Percentiles rank a stretch among this genome's conserved stretches.
Evolutionary conservation across 2,888 invertebrate species (phyloP).

Genomic region (Epinotia demarniana): DNA sequence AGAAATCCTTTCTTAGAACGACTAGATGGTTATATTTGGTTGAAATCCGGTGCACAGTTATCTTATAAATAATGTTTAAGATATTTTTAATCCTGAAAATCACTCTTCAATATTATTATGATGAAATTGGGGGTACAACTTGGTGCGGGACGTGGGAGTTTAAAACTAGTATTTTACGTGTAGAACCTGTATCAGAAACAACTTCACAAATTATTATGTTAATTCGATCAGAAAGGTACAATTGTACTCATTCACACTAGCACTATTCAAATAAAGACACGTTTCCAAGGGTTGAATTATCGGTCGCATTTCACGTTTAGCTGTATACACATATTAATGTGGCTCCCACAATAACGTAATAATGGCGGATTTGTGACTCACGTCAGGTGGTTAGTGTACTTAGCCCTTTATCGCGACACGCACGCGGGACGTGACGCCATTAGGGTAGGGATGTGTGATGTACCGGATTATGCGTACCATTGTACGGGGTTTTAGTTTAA

Average conservation of each 20-base stretch:
- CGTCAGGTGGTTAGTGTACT: conserved; percentile 84
- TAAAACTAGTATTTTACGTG: too few relatives aligned
- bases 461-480: conserved; percentile 28
- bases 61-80: too few relatives aligned
- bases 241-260: conserved; percentile 1
- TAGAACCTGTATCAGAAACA: too few relatives aligned
- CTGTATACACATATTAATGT: conserved; percentile 79
- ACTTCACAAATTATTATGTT: too few relatives aligned
- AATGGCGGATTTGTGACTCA: conserved; percentile 84
- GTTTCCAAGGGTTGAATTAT: conserved; percentile 64
- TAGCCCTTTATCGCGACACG: conserved; percentile 84
- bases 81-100: too few relatives aligned
- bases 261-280: conserved; percentile 39
- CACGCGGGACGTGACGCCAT: conserved; percentile 83
- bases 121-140: too few relatives aligned
- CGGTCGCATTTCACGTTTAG: conserved; percentile 84
- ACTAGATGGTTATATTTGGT: too few relatives aligned
- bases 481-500: not conserved
- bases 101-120: too few relatives aligned
- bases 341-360: conserved; percentile 84
- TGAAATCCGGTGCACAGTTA: too few relatives aligned
- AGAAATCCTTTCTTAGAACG: too few relatives aligned
- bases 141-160: too few relatives aligned
- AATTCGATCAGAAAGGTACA: too few relatives aligned
- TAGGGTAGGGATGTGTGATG: conserved; percentile 70